A percentile compares a stretch with the other conserved stretches of the same genome.
These are phyloP conservation scores for Pseudochirops cupreus DNA, from an alignment of 2,797 vertebrate species.

Conservation along the genomic window DNA sequence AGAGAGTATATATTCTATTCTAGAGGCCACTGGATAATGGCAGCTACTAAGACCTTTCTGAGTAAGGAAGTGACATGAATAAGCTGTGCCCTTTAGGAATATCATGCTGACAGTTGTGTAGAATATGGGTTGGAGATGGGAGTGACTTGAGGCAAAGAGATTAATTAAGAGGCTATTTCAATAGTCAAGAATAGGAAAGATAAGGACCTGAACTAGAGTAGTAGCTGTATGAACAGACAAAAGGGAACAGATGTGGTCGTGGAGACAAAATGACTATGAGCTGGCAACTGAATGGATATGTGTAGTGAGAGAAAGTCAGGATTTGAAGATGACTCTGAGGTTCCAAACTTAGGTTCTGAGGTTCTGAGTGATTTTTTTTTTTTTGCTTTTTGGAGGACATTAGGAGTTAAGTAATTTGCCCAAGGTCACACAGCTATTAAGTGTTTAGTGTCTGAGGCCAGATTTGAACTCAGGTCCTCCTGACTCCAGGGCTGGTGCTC, in stretches of 20 bases:
- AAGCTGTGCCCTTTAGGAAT: constrained; percentile 17
- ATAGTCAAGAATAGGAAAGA: not conserved
- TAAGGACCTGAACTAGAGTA: not conserved
- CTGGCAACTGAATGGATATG: not conserved
- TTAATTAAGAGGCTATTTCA: constrained; percentile 18
- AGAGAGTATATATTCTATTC: not conserved
- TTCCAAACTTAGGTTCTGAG: not conserved
- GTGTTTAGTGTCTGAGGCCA: no score
- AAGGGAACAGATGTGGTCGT: not conserved
- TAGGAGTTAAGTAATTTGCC: no score
- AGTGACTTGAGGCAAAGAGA: constrained; percentile 29
- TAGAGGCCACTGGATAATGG: not conserved
- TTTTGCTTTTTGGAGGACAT: no score
- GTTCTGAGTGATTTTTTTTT: no score
- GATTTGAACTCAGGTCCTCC: no score
- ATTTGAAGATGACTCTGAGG: not conserved
- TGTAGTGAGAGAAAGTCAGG: not conserved
- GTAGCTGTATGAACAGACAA: not conserved
- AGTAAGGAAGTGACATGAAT: constrained; percentile 45
- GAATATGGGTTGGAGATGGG: constrained; percentile 21
- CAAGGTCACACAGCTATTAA: no score
- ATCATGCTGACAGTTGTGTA: constrained; percentile 22
- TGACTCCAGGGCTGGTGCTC: no score
- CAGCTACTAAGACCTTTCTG: not conserved
- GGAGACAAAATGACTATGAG: not conserved